phyloP scores from a whole-genome alignment of 2,888 invertebrate species.

The Melipona bicolor region DNA sequence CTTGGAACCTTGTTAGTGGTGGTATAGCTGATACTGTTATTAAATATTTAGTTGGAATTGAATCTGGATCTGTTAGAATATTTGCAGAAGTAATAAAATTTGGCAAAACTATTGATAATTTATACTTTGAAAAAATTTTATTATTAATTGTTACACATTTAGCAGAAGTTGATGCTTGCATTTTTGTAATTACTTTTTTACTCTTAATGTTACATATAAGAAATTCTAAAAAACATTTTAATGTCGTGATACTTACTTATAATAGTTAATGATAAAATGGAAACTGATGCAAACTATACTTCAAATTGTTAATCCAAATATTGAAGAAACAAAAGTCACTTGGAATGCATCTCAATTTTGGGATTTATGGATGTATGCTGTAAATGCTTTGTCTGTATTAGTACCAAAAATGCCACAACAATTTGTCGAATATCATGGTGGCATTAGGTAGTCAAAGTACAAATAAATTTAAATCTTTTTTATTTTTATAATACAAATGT shows the following conservation, averaged over 20 bases:
- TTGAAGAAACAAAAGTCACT: constrained; percentile 22
- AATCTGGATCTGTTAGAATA: constrained; percentile 69
- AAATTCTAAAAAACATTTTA: neutral
- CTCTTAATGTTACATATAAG: neutral
- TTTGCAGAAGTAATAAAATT: constrained; percentile 75
- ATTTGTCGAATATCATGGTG: constrained; percentile 75
- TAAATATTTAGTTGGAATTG: constrained; percentile 72
- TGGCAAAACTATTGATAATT: constrained; percentile 71
- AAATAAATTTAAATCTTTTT: neutral
- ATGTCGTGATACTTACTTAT: neutral
- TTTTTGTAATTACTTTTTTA: constrained; percentile 65
- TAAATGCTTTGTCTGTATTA: constrained; percentile 72
- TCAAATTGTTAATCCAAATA: constrained; percentile 68
- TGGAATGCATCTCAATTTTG: constrained; percentile 74
- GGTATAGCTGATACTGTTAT: constrained; percentile 77
- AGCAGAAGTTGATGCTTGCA: constrained; percentile 63
- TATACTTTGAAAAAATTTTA: constrained; percentile 80
- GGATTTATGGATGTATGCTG: constrained; percentile 72
- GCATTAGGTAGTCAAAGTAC: constrained; percentile 69
- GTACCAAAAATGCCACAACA: constrained; percentile 74
- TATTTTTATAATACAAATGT: neutral
- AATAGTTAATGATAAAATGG: constrained; percentile 72
- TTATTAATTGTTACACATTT: constrained; percentile 75
- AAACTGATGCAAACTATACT: constrained; percentile 69
- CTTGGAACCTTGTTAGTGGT: constrained; percentile 73